Conservation (phyloP, 2,113 vertebrate species). For the Emberiza fucata region DNA sequence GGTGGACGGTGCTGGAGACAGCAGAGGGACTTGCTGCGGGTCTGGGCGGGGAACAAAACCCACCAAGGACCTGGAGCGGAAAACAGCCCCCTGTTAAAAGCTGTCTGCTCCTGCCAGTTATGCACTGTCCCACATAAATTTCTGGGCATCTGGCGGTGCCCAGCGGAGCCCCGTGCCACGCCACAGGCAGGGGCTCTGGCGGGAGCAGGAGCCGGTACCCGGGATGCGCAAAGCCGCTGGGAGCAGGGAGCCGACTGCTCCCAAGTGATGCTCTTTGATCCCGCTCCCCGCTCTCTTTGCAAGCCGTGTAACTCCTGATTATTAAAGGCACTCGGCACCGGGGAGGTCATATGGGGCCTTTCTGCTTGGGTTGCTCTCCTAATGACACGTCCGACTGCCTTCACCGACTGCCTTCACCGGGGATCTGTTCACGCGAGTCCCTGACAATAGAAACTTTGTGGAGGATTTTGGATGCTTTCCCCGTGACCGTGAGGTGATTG, state of each 20-base stretch:
- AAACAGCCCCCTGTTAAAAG: neutral
- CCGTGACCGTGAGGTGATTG: fast-evolving
- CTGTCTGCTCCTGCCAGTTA: neutral
- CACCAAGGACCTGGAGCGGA: neutral
- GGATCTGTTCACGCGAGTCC: neutral
- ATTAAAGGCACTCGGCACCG: neutral
- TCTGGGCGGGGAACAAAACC: neutral
- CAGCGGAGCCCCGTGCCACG: fast-evolving
- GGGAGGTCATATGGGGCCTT: constrained; percentile 58
- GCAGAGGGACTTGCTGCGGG: neutral
- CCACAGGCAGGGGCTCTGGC: neutral
- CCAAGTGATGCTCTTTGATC: neutral
- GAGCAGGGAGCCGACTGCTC: fast-evolving
- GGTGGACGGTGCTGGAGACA: neutral
- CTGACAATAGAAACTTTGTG: neutral
- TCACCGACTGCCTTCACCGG: neutral
- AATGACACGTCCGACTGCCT: constrained; percentile 14
- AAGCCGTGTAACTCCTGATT: neutral
- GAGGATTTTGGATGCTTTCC: neutral
- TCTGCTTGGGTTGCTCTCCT: constrained; percentile 56
- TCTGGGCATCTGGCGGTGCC: neutral
- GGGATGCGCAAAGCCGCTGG: neutral
- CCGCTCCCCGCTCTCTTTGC: neutral
- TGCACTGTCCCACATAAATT: neutral
- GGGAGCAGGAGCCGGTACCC: neutral